Percentiles rank a stretch among this genome's conserved stretches.
phyloP scores from a whole-genome alignment of 2,797 vertebrate genomes.

The Schizopygopsis malacanthus region DNA sequence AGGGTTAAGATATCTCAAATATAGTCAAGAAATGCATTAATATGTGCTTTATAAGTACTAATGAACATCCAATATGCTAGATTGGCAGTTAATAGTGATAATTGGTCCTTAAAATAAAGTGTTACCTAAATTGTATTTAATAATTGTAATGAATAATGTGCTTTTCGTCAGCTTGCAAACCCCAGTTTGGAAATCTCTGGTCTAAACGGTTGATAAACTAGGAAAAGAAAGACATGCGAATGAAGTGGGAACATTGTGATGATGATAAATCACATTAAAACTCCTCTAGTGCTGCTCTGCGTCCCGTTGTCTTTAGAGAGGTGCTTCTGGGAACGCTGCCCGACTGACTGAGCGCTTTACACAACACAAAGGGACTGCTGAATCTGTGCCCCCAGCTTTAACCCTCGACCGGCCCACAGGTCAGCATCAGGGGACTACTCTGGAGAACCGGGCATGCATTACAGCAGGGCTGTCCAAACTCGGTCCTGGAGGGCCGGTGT shows the following conservation, averaged over 20 bases:
- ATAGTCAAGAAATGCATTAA: neutral
- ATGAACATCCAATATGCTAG: neutral
- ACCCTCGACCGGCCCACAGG: slow-evolving; percentile 1
- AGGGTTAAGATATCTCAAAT: neutral
- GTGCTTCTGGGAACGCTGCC: slow-evolving; percentile 33
- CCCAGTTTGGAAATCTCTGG: neutral
- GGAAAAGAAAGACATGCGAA: neutral
- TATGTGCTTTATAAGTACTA: neutral
- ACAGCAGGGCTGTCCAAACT: neutral
- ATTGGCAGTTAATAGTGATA: neutral
- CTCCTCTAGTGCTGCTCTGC: neutral
- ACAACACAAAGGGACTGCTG: slow-evolving; percentile 45
- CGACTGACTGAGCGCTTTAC: slow-evolving; percentile 38
- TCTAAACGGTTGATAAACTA: neutral
- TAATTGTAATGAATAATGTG: neutral
- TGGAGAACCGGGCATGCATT: neutral
- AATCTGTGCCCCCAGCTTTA: slow-evolving; percentile 18
- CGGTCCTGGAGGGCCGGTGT: no score
- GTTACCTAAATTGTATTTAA: neutral
- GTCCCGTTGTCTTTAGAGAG: slow-evolving; percentile 15
- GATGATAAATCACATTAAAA: neutral
- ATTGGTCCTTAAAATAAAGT: neutral
- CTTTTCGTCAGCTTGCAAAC: neutral
- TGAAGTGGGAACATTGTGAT: neutral
- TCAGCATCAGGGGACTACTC: neutral